These are phyloP conservation scores for Camponotus vicinus DNA, from an alignment of 1,140 invertebrate species.

Conservation along the genomic window DNA sequence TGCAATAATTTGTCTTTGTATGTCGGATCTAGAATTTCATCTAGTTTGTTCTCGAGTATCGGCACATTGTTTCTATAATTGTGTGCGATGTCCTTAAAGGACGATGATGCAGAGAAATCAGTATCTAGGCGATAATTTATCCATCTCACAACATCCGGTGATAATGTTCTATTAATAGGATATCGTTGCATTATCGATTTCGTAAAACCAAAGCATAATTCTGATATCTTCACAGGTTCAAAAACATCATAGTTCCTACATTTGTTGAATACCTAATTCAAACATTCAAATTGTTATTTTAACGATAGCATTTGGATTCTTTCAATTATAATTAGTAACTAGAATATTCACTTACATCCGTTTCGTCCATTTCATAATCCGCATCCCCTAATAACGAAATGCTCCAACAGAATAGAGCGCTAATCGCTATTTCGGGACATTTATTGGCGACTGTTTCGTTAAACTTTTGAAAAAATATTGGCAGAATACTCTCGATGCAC, in stretches of 20 bases:
- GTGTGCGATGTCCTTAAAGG: conserved; percentile 66
- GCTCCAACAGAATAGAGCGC: conserved; percentile 79
- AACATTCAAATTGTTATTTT: conserved; percentile 35
- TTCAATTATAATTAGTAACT: neutral
- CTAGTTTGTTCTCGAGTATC: conserved; percentile 62
- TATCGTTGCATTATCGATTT: conserved; percentile 55
- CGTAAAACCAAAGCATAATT: conserved; percentile 67
- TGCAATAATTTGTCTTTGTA: conserved; percentile 78
- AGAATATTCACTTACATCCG: conserved; percentile 47
- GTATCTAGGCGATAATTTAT: conserved; percentile 66
- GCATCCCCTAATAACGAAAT: conserved; percentile 69
- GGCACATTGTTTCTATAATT: conserved; percentile 71
- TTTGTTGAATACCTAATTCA: conserved; percentile 81
- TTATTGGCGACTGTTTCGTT: conserved; percentile 47
- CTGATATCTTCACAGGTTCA: conserved; percentile 76
- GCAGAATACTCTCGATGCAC: conserved; percentile 64
- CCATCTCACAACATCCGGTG: conserved; percentile 58
- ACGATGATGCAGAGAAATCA: conserved; percentile 50
- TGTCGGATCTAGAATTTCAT: conserved; percentile 75
- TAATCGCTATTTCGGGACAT: conserved; percentile 56
- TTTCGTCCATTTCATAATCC: conserved; percentile 82
- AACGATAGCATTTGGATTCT: neutral
- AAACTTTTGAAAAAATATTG: conserved; percentile 77
- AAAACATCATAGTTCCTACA: conserved; percentile 80
- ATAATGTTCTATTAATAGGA: conserved; percentile 59